Conservation (phyloP, 2,888 invertebrate species). For the Callosobruchus maculatus region DNA sequence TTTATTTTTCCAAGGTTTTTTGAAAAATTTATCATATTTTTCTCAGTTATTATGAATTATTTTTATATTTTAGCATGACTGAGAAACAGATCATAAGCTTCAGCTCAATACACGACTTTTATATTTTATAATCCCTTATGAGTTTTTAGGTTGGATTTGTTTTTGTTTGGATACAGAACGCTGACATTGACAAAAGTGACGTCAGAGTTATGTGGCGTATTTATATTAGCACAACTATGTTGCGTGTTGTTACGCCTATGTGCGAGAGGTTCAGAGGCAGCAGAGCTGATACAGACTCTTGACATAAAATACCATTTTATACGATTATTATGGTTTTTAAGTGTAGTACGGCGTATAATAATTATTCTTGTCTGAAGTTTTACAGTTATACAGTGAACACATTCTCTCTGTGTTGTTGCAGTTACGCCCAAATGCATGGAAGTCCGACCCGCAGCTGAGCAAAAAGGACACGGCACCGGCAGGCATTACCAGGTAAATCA, state of each 20-base stretch:
- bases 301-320: neutral
- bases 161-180: too few relatives aligned
- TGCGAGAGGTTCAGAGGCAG: neutral
- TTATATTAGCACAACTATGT: too few relatives aligned
- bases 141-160: too few relatives aligned
- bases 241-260: neutral
- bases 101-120: too few relatives aligned
- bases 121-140: too few relatives aligned
- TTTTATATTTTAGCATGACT: too few relatives aligned
- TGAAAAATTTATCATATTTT: too few relatives aligned
- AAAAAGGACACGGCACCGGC: slow-evolving; percentile 35
- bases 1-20: too few relatives aligned
- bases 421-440: slow-evolving; percentile 45
- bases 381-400: neutral
- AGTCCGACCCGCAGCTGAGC: slow-evolving; percentile 45
- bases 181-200: too few relatives aligned
- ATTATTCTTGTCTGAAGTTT: neutral
- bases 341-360: neutral
- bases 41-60: too few relatives aligned
- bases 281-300: neutral
- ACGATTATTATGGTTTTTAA: neutral
- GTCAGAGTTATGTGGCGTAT: too few relatives aligned
- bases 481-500: slow-evolving; percentile 34
- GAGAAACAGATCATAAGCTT: too few relatives aligned
- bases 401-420: slow-evolving; percentile 24